Conservation (phyloP, 2,888 invertebrate genomes). For the Augochlorella aurata region DNA sequence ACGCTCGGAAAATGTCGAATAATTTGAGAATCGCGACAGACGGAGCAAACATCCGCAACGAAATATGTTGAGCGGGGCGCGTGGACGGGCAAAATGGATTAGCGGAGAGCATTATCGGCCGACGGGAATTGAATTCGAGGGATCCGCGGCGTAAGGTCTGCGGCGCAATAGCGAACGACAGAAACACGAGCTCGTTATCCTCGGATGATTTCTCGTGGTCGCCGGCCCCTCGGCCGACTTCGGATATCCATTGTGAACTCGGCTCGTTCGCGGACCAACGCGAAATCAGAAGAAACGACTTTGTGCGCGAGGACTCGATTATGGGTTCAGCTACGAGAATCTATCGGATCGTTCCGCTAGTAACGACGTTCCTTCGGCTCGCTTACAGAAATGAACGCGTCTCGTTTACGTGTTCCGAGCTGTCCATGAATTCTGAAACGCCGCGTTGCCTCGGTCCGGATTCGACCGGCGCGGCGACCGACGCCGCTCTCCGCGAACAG, state of each 20-base stretch:
- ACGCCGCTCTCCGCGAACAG: too few species aligned
- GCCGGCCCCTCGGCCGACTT: not conserved
- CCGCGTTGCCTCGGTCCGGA: not conserved
- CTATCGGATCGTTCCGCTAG: not conserved
- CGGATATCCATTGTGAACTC: not conserved
- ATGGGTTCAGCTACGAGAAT: not conserved
- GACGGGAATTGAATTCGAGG: not conserved
- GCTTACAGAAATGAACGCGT: not conserved
- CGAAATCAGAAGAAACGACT: not conserved
- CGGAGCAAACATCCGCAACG: too few species aligned
- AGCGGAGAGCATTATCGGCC: not conserved
- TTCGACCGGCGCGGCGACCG: not conserved
- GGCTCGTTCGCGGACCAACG: not conserved
- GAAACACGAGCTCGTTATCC: constrained; percentile 10
- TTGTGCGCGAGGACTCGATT: not conserved
- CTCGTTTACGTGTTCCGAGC: not conserved
- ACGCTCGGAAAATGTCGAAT: too few species aligned
- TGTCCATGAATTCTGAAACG: not conserved
- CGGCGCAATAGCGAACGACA: not conserved
- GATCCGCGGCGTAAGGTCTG: not conserved
- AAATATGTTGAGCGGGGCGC: too few species aligned
- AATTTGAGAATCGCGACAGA: too few species aligned
- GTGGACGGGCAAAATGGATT: not conserved
- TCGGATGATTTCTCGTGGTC: constrained; percentile 12
- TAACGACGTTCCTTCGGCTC: not conserved